Conservation (phyloP, 2,113 vertebrate genomes). For the Petromus typicus region DNA sequence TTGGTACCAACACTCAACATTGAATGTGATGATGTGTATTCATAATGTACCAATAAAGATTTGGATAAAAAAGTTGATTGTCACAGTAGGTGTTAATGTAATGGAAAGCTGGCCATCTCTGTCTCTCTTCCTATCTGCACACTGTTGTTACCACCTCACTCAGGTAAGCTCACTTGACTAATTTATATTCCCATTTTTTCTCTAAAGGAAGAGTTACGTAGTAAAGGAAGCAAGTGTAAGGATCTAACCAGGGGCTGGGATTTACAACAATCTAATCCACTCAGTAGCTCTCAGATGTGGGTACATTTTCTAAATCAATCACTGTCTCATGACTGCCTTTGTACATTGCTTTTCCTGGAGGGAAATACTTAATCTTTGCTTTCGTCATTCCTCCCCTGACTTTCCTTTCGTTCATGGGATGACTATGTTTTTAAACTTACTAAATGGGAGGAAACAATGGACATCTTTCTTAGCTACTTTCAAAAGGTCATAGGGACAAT, state of each 20-base stretch:
- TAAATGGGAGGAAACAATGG: conserved; percentile 86
- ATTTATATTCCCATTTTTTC: neutral
- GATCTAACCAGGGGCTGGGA: neutral
- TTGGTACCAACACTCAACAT: too few species aligned
- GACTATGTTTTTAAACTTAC: conserved; percentile 82
- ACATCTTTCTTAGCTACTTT: conserved; percentile 86
- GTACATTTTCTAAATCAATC: neutral
- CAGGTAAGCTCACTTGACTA: neutral
- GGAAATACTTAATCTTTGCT: neutral
- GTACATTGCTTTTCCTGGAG: neutral
- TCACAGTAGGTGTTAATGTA: neutral
- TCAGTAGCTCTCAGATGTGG: neutral
- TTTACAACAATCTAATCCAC: neutral
- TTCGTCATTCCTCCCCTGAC: conserved; percentile 75
- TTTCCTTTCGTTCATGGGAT: conserved; percentile 76
- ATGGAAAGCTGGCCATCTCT: neutral
- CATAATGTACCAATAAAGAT: too few species aligned
- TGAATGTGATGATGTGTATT: too few species aligned
- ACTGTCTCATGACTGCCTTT: neutral
- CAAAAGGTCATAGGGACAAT: conserved; percentile 87
- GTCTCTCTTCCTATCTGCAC: neutral
- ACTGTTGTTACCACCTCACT: neutral
- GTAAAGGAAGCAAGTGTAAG: neutral
- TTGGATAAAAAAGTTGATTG: neutral
- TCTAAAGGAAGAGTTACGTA: neutral